Base-by-base conservation (phyloP, 2,888 invertebrate genomes). In the Deilephila elpenor region DNA sequence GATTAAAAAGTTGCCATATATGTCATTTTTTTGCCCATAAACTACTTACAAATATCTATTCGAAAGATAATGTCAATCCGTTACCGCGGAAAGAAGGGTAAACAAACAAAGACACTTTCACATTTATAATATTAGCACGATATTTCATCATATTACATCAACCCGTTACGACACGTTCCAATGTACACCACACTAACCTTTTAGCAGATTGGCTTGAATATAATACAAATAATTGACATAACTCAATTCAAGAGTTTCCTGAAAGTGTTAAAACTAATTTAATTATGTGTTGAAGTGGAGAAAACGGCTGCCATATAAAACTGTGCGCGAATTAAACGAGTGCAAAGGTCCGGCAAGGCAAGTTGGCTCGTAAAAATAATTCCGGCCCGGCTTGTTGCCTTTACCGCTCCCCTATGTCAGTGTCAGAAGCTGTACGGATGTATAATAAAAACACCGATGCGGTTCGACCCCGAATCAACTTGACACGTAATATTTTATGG, bases 361-460 rank as follows among this genome's bases (percentile, higher is more conserved):
- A 80, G 75, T 80, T 77, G n/a, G 74, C 76, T 80, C 82, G 76
- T 82, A 83, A 84, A 82, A 80, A 79, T 80, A 79, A 82, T 79
- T 78, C 73, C 37, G 77, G 20, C 62, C 59, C 60, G 70, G 74
- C 72, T 71, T 78, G 77, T 77, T 75, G 71, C 71, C 72, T 71
- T 37, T 53, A 64, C 17, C 71, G 74, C 64, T 67, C 32, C 44
- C 51, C 51, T 25, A 6, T 17, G 19, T 67, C 51, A 51, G 67
- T 67, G 67, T 25, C 67, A 14, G 20, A 0, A n/a, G 20, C 20
- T 25, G 37, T 19, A 62, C 17, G 56, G 56, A 56, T n/a, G 56
- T 32, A 32, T 19, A 61, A 61, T 34, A 62, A 64, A 64, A 37
- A 44, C 20, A 32, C 53, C 19, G n/a, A 20, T 56, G n/a, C 70